phyloP scores from a whole-genome alignment of 1,140 invertebrate genomes.

The Linepithema humile region DNA sequence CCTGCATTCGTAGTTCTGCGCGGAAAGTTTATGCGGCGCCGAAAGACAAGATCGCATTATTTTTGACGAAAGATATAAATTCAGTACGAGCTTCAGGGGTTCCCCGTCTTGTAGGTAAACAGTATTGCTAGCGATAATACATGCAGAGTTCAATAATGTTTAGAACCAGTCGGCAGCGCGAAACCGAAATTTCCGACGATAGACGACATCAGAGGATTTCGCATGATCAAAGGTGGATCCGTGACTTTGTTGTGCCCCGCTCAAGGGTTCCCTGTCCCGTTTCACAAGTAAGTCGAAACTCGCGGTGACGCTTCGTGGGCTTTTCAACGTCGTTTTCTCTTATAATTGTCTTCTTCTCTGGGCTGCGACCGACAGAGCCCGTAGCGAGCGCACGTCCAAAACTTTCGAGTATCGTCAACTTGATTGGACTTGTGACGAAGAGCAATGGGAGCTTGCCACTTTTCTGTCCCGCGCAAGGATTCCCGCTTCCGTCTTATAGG shows the following conservation, averaged over 20 bases:
- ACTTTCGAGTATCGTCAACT: constrained; percentile 87
- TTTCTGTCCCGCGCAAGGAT: constrained; percentile 86
- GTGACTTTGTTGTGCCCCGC: constrained; percentile 86
- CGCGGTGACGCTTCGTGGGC: constrained; percentile 66
- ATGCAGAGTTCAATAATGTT: constrained; percentile 57
- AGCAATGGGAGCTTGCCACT: constrained; percentile 86
- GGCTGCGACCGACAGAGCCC: constrained; percentile 84
- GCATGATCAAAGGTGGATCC: constrained; percentile 85
- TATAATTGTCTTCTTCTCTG: constrained; percentile 29
- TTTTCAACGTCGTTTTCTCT: background rate
- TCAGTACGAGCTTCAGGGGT: constrained; percentile 47
- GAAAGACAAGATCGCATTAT: background rate
- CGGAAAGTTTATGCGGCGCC: background rate
- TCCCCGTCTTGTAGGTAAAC: constrained; percentile 10
- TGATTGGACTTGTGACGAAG: constrained; percentile 86
- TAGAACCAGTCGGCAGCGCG: constrained; percentile 90
- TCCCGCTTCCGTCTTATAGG: constrained; percentile 84
- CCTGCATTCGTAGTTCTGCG: background rate
- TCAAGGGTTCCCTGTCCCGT: constrained; percentile 88
- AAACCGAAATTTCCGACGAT: constrained; percentile 88
- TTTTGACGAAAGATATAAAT: background rate
- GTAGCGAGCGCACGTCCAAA: constrained; percentile 87
- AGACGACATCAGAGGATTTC: constrained; percentile 83
- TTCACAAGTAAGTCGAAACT: constrained; percentile 84
- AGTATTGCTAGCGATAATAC: background rate